A percentile compares a stretch with the other conserved stretches of the same genome.
These are phyloP conservation scores for Vollenhovia emeryi DNA, from an alignment of 1,140 invertebrate species.

Conservation along the genomic window DNA sequence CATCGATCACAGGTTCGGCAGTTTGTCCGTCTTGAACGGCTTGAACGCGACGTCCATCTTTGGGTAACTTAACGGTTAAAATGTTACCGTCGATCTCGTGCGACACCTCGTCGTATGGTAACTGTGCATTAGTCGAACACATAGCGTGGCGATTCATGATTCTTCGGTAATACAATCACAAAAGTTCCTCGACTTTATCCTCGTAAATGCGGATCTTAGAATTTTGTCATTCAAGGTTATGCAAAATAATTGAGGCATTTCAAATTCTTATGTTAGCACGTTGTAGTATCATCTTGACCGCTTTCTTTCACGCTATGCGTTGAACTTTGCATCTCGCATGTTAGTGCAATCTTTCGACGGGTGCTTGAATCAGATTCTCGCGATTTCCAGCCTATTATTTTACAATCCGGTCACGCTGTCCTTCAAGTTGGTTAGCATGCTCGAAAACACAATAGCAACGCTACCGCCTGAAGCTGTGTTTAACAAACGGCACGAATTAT, in stretches of 20 bases:
- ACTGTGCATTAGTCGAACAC: constrained; percentile 13
- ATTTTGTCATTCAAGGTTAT: constrained; percentile 47
- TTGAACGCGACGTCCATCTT: constrained; percentile 38
- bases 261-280: background rate
- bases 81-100: constrained; percentile 70
- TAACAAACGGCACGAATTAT: constrained; percentile 54
- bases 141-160: constrained; percentile 33
- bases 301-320: background rate
- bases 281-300: background rate
- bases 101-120: constrained; percentile 68
- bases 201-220: background rate
- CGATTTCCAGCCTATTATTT: constrained; percentile 11
- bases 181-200: background rate
- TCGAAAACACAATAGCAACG: constrained; percentile 7
- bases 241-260: background rate
- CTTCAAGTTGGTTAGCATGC: constrained; percentile 15
- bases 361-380: background rate
- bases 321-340: background rate
- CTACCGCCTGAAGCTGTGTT: constrained; percentile 21
- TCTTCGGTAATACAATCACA: background rate
- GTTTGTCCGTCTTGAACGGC: background rate
- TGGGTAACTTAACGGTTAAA: constrained; percentile 75
- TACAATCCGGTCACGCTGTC: constrained; percentile 1
- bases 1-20: constrained; percentile 25
- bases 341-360: background rate